phyloP scores from a whole-genome alignment of 2,888 invertebrate genomes.

The Neoitamus cyanurus region DNA sequence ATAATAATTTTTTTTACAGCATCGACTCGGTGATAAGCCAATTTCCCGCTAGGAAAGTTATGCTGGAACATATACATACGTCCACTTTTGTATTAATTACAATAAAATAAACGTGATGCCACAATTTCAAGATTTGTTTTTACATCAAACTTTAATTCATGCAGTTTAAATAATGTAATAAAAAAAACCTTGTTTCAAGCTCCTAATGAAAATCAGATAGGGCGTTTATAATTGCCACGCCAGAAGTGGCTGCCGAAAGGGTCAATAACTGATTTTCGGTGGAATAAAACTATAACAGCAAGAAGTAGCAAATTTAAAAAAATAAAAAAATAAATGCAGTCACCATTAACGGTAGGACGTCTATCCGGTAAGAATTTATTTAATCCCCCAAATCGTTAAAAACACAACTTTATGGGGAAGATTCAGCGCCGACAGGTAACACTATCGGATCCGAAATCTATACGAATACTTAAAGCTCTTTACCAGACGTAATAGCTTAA shows the following conservation, averaged over 20 bases:
- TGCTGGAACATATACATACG: too few species aligned
- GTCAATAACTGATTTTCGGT: background rate
- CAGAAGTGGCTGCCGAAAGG: background rate
- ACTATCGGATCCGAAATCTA: constrained; percentile 18
- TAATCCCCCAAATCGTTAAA: background rate
- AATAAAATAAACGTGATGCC: too few species aligned
- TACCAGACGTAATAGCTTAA: constrained; percentile 34
- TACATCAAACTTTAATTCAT: too few species aligned
- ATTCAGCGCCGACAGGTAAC: background rate
- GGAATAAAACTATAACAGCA: background rate
- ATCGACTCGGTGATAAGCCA: too few species aligned
- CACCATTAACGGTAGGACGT: background rate
- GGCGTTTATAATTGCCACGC: background rate
- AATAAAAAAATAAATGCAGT: background rate
- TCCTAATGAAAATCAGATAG: background rate
- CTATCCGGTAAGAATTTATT: background rate
- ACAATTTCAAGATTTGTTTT: too few species aligned
- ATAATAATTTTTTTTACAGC: too few species aligned
- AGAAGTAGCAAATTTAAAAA: background rate
- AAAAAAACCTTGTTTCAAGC: too few species aligned
- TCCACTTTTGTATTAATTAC: too few species aligned
- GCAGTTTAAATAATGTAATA: too few species aligned
- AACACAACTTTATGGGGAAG: background rate
- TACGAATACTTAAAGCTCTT: constrained; percentile 4
- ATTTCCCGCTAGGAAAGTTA: too few species aligned